Evolutionary conservation across 2,113 vertebrate species (phyloP), one percentile per base, ranked within the genome.

Genomic region (Labrus mixtus): DNA sequence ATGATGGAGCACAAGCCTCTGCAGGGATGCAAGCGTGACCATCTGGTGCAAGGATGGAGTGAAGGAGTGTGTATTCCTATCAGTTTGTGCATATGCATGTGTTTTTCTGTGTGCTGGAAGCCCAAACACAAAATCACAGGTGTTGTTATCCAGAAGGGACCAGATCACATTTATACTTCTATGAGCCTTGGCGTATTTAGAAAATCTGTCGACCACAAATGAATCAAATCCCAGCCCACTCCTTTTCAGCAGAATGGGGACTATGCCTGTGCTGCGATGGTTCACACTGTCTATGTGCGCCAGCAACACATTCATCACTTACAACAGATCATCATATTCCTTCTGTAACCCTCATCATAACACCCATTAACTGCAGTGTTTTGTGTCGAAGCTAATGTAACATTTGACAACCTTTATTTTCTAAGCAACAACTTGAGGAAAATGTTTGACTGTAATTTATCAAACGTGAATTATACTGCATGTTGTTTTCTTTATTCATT

Each of bases 41-140:
- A 90, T 89, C 84, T 85, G 89, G 53, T 79, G 68, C 59, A 69
- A 57, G 25, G 58, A 77, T 73, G 54, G 62, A n/a, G n/a, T n/a
- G n/a, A n/a, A n/a, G n/a, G n/a, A n/a, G n/a, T n/a, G n/a, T n/a
- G n/a, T 61, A 54, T 16, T 61, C 59, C 64, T 65, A 58, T 68
- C 60, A 13, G 5, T 25, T 20, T 46, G 50, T 56, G 19, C 6
- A 17, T 56, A 15, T 79, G 56, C 46, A 25, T 57, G 67, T 36
- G n/a, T 73, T 36, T 56, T 13, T 79, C 39, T 79, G 69, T 73
- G 43, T 22, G 23, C 51, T 76, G 29, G 68, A 41, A 71, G 63
- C 33, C 5, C 41, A 16, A 72, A 59, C 46, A 29, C 51, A 64
- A 68, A 68, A 61, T 60, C 43, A 57, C 20, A 50, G 19, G 17